Percentiles rank a stretch among this genome's conserved stretches.
phyloP scores from a whole-genome alignment of 2,888 invertebrate species.

The Drosophila kanekoi region DNA sequence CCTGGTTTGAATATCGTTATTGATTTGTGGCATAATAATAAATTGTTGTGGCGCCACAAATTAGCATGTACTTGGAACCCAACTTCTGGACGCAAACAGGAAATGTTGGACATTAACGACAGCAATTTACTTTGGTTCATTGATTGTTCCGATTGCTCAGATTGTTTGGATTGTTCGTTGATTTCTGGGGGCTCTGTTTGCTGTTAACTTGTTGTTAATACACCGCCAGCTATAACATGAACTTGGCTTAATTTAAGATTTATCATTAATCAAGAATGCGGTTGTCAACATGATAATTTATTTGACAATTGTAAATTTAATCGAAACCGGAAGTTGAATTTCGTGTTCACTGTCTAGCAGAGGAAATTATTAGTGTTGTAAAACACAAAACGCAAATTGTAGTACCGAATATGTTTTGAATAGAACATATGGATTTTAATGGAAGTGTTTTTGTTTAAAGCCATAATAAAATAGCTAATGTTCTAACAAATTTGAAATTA shows the following conservation, averaged over 20 bases:
- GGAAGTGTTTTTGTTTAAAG: not conserved
- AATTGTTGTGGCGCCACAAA: constrained; percentile 58
- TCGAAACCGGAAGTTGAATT: constrained; percentile 6
- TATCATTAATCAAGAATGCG: constrained; percentile 23
- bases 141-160: constrained; percentile 54
- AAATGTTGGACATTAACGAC: constrained; percentile 64
- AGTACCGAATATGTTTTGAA: not conserved
- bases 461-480: too few species aligned
- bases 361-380: not conserved
- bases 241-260: constrained; percentile 15
- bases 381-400: not conserved
- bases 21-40: constrained; percentile 66
- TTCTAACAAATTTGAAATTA: too few species aligned
- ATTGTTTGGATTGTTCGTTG: constrained; percentile 1
- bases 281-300: constrained; percentile 10
- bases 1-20: constrained; percentile 34
- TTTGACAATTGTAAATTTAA: constrained; percentile 11
- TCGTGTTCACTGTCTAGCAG: not conserved
- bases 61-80: constrained; percentile 62
- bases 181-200: constrained; percentile 21
- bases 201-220: constrained; percentile 47
- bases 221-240: constrained; percentile 12
- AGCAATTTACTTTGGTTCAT: constrained; percentile 61
- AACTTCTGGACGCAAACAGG: constrained; percentile 18
- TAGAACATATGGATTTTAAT: not conserved